These are phyloP conservation scores for Papilio polytes DNA, from an alignment of 1,140 invertebrate genomes.

Conservation along the genomic window DNA sequence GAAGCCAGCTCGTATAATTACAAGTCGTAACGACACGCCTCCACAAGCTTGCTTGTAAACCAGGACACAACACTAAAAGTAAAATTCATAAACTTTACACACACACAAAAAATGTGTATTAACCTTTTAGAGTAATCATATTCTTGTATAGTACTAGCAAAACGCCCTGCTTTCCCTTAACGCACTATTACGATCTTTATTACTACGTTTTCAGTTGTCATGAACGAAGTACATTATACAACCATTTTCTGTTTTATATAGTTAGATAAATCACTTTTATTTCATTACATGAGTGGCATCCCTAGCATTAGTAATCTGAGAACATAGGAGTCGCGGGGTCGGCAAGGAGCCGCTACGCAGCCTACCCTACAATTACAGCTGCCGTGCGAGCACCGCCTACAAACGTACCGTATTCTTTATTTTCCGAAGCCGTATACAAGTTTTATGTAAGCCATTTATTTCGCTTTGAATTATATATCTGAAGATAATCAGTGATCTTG, in stretches of 20 bases:
- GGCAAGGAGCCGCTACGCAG: conserved; percentile 42
- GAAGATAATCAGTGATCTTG: conserved; percentile 17
- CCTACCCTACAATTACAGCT: conserved; percentile 57
- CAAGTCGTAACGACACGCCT: conserved; percentile 19
- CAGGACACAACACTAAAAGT: not conserved
- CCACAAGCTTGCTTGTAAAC: not conserved
- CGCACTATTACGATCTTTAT: no score
- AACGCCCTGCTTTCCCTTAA: not conserved
- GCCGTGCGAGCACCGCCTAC: conserved; percentile 50
- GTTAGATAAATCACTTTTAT: not conserved
- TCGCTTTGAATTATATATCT: conserved; percentile 34
- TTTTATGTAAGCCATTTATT: conserved; percentile 40
- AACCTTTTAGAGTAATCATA: not conserved
- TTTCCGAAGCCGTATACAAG: conserved; percentile 43
- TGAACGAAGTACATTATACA: not conserved
- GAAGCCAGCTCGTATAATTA: conserved; percentile 42
- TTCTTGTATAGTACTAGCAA: not conserved
- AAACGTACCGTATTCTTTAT: conserved; percentile 40
- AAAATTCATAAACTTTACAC: not conserved
- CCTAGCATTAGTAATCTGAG: conserved; percentile 31
- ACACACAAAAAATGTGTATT: not conserved
- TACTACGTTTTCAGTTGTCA: not conserved
- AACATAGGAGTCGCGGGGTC: conserved; percentile 35
- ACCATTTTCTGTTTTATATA: not conserved
- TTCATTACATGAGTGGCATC: not conserved